Percentiles rank a stretch among this genome's conserved stretches.
phyloP scores from a whole-genome alignment of 1,140 invertebrate species.

The Drosophila erecta region DNA sequence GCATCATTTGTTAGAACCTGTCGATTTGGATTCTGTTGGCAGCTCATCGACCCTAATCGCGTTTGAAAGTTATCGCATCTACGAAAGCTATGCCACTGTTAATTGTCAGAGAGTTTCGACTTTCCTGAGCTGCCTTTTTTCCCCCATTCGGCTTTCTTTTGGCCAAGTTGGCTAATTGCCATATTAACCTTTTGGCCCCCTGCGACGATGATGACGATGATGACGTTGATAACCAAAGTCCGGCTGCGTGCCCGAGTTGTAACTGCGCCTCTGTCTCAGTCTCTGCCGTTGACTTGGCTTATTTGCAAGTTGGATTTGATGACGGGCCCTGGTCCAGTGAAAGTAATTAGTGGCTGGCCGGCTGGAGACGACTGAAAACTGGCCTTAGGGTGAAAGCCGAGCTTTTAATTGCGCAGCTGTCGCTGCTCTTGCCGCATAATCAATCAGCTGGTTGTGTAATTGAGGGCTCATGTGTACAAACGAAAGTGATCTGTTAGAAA shows the following conservation, averaged over 20 bases:
- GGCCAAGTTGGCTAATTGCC: constrained; percentile 73
- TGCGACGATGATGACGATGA: constrained; percentile 34
- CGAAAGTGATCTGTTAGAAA: constrained; percentile 56
- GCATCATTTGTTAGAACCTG: constrained; percentile 69
- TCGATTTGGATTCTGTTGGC: constrained; percentile 58
- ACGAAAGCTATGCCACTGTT: constrained; percentile 25
- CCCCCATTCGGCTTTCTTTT: constrained; percentile 36
- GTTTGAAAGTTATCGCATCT: constrained; percentile 70
- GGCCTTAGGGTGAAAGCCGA: constrained; percentile 67
- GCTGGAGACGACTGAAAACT: background rate
- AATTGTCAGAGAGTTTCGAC: constrained; percentile 37
- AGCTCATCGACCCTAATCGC: constrained; percentile 71
- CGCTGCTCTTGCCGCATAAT: constrained; percentile 48
- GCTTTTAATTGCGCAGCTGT: constrained; percentile 66
- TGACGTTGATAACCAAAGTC: constrained; percentile 39
- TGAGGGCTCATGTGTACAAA: constrained; percentile 4
- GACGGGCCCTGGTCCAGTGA: constrained; percentile 65
- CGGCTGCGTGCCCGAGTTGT: constrained; percentile 65
- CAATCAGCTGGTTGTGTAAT: constrained; percentile 53
- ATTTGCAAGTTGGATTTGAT: constrained; percentile 70
- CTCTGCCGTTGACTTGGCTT: constrained; percentile 29
- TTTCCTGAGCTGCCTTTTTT: constrained; percentile 18
- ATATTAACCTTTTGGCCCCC: constrained; percentile 75
- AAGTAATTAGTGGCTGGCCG: constrained; percentile 66
- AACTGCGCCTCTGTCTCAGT: constrained; percentile 40